A percentile compares a stretch with the other conserved stretches of the same genome.
Evolutionary conservation across 2,113 vertebrate species (phyloP).

Genomic region (Salminus brasiliensis): DNA sequence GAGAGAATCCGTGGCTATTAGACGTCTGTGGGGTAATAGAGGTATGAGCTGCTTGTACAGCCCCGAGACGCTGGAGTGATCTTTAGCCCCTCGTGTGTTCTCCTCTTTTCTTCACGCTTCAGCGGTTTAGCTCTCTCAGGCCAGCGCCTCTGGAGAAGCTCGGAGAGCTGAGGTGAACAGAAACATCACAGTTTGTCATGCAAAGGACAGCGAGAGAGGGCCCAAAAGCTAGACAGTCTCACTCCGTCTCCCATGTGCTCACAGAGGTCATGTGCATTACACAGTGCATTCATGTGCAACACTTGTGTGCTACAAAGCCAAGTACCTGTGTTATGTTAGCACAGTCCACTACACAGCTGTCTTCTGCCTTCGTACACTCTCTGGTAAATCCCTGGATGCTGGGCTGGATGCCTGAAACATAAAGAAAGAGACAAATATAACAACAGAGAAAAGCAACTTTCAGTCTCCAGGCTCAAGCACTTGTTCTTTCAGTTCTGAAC

Average conservation of each 20-base stretch:
- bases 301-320: slow-evolving; percentile 6
- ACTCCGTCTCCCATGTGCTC: background rate
- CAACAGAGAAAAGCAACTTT: slow-evolving; percentile 3
- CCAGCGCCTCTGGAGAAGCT: slow-evolving; percentile 27
- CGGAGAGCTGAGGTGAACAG: background rate
- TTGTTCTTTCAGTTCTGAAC: background rate
- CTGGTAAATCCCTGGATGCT: background rate
- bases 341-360: slow-evolving; percentile 2
- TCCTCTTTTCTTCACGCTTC: slow-evolving; percentile 47
- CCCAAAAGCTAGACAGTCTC: background rate
- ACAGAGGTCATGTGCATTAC: background rate
- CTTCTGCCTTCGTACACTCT: background rate
- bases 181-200: background rate
- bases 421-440: background rate
- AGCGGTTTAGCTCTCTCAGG: slow-evolving; percentile 28
- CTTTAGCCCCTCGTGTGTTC: slow-evolving; percentile 17
- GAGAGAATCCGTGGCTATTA: slow-evolving; percentile 2
- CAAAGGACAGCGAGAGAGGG: background rate
- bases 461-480: slow-evolving; percentile 2
- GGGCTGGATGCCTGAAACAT: background rate
- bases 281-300: background rate
- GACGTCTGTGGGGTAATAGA: background rate
- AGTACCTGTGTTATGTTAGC: slow-evolving; percentile 16
- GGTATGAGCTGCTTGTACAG: background rate
- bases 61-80: background rate